These are phyloP conservation scores for Sinocyclocheilus rhinocerous DNA, from an alignment of 2,113 vertebrate species.

Conservation along the genomic window DNA sequence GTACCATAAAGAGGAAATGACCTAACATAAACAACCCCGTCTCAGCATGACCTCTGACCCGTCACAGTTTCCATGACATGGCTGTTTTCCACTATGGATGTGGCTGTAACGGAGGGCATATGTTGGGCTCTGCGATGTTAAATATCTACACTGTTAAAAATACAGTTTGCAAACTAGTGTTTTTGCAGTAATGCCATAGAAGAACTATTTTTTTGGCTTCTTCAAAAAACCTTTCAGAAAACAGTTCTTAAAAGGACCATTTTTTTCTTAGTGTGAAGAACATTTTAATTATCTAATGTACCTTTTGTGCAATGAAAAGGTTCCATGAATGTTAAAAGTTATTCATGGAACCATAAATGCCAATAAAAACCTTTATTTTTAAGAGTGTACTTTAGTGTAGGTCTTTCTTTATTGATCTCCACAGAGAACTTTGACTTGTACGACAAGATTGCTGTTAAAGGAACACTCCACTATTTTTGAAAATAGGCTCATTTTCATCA, in stretches of 20 bases:
- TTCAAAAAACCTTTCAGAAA: too few species aligned
- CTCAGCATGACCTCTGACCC: constrained; percentile 42
- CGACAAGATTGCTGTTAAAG: neutral
- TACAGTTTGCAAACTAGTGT: too few species aligned
- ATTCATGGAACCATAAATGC: too few species aligned
- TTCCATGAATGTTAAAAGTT: neutral
- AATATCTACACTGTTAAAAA: neutral
- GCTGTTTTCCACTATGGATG: neutral
- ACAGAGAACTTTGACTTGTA: neutral
- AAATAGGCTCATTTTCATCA: too few species aligned
- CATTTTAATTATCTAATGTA: neutral
- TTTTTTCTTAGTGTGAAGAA: too few species aligned
- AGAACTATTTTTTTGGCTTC: too few species aligned
- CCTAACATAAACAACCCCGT: constrained; percentile 42
- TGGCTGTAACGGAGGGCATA: too few species aligned
- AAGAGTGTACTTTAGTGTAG: neutral
- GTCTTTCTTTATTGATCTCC: neutral
- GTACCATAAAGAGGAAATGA: constrained; percentile 20
- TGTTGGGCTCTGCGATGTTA: neutral
- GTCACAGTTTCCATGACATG: neutral
- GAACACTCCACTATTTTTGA: too few species aligned
- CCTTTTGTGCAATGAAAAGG: neutral
- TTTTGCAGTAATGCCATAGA: neutral
- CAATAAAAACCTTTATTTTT: too few species aligned
- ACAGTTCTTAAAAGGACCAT: too few species aligned